Percentiles rank a stretch among this genome's conserved stretches.
phyloP scores from a whole-genome alignment of 1,140 invertebrate genomes.

The Lucilia sericata region DNA sequence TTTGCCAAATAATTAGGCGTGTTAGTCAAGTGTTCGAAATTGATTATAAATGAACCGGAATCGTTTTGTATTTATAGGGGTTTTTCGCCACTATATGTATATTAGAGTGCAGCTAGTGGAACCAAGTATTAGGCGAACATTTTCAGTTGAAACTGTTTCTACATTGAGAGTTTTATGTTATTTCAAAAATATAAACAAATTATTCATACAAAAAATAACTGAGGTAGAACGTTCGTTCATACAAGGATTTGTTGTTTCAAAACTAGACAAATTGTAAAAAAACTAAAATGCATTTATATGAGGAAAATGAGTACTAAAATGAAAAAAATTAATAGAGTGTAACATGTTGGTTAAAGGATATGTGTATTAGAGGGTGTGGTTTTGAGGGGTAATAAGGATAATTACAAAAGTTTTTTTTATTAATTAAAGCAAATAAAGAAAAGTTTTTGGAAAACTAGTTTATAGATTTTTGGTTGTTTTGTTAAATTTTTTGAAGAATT shows the following conservation, averaged over 20 bases:
- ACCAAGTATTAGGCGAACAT: constrained; percentile 10
- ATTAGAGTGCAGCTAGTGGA: neutral
- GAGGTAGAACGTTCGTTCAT: neutral
- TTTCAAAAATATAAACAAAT: too few species aligned
- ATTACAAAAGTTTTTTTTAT: too few species aligned
- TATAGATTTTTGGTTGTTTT: too few species aligned
- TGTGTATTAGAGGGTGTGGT: neutral
- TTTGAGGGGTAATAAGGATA: too few species aligned
- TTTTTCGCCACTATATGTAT: neutral
- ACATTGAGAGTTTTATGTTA: neutral
- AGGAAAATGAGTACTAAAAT: neutral
- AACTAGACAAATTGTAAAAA: neutral
- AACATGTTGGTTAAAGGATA: neutral
- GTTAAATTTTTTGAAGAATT: too few species aligned
- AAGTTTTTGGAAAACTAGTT: too few species aligned
- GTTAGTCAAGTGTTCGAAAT: neutral
- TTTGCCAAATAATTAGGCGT: neutral
- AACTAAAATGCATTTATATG: neutral
- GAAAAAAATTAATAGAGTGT: neutral
- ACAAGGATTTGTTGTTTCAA: neutral
- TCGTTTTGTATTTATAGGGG: neutral
- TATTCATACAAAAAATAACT: constrained; percentile 11
- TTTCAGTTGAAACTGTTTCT: neutral
- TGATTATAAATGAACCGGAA: neutral
- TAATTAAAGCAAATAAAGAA: too few species aligned